phyloP scores from a whole-genome alignment of 35 echinoderm and acorn worm genomes.

The Heliocidaris tuberculata region DNA sequence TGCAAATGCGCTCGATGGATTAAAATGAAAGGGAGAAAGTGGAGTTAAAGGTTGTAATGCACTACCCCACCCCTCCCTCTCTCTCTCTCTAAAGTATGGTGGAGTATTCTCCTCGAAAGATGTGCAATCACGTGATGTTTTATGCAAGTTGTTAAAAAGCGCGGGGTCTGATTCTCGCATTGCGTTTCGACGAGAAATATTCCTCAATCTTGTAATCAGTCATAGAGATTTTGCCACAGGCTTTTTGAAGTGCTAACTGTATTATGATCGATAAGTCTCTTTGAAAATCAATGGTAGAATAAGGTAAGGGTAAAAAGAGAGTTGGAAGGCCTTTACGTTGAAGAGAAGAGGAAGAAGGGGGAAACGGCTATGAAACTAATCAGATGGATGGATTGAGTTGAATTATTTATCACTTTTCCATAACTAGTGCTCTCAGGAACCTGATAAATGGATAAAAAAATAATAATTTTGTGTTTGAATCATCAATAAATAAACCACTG shows the following conservation, averaged over 20 bases:
- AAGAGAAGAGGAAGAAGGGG: neutral
- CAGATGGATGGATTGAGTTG: neutral
- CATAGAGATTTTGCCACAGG: neutral
- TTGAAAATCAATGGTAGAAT: neutral
- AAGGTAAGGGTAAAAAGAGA: neutral
- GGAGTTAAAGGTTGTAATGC: neutral
- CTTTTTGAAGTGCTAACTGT: conserved; percentile 8
- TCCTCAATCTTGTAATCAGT: neutral
- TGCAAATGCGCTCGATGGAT: neutral
- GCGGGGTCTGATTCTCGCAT: neutral
- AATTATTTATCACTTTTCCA: neutral
- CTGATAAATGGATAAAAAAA: no score
- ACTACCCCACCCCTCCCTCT: neutral
- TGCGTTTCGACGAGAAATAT: neutral
- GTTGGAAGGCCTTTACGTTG: neutral
- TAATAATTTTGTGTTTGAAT: neutral
- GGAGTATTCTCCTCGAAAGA: no score
- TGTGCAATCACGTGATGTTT: no score
- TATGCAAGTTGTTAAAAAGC: no score
- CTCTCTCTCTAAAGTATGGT: neutral
- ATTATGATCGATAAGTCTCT: neutral
- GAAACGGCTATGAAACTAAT: neutral
- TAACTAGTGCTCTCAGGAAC: no score
- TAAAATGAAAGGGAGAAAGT: neutral
- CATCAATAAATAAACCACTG: neutral